Evolutionary conservation across 1,140 invertebrate genomes (phyloP), one percentile per base, ranked within the genome.

Genomic region (Lepeophtheirus salmonis): DNA sequence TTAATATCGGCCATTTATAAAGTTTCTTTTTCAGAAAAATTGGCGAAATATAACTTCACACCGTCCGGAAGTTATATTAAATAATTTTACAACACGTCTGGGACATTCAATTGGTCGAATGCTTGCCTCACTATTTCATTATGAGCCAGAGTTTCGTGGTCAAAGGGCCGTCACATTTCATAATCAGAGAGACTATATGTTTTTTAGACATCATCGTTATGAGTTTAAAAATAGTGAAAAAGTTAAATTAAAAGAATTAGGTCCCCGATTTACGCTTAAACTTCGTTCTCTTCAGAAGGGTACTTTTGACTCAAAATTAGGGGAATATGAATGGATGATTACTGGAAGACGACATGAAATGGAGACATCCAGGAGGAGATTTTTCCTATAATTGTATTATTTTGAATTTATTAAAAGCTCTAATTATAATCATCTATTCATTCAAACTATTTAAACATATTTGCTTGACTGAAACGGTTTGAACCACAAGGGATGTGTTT

Each of bases 121-220:
- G 86, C 74, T 98, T 51, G 87, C 89, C n/a, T 83, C 89, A 0
- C 70, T 98, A 12, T 99, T 98, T 74, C 92, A 97, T 70, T 89
- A 91, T 73, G 81, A 92, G 68, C 92, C 95, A 0, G 80, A 97
- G 68, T 98, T 95, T 71, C 80, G 82, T 66, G 92, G 92, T 1
- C 77, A 91, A 16, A 76, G 92, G 64, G 90, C 83, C 1, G 87
- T 94, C 14, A 97, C 95, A 14, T 97, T 98, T 70, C 95, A 98
- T 71, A 98, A 98, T 76, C 95, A 98, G 70, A 77, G 95, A 63
- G 95, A 98, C 75, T 99, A 92, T 67, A 92, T 99, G 67, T 99
- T 98, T 72, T 96, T 98, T 68, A 79, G 95, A 57, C 91, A 98
- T 74, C 94, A 98, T 65, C 88, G 86, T 64, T 97, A 97, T 70